phyloP scores from a whole-genome alignment of 2,113 vertebrate species.

The Setophaga petechia region DNA sequence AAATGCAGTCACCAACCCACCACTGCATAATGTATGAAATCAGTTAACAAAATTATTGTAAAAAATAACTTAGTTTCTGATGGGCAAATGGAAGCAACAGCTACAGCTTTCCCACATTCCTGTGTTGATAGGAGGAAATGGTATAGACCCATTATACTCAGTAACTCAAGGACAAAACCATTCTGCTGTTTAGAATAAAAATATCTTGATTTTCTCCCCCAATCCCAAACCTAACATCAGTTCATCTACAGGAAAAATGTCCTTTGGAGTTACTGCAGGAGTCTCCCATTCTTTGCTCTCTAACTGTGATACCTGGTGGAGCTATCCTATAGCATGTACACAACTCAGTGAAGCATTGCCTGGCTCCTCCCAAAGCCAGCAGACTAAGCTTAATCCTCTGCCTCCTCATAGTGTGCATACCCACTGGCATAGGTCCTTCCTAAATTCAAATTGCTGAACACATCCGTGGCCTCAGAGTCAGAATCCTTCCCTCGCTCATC shows the following conservation, averaged over 20 bases:
- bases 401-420: conserved; percentile 81
- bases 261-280: neutral
- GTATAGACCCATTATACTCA: neutral
- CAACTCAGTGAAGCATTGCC: neutral
- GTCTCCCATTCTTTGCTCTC: neutral
- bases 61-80: conserved; percentile 69
- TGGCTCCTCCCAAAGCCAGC: neutral
- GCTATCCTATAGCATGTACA: neutral
- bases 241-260: neutral
- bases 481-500: conserved; percentile 83
- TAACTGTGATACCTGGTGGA: neutral
- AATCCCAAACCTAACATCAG: neutral
- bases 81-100: conserved; percentile 48
- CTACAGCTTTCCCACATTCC: neutral
- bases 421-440: conserved; percentile 81
- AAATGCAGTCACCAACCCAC: neutral
- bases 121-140: neutral
- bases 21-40: conserved; percentile 43
- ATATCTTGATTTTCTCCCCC: neutral
- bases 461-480: conserved; percentile 72
- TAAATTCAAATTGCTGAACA: conserved; percentile 83
- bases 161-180: neutral
- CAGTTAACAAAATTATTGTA: conserved; percentile 42
- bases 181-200: neutral
- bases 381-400: conserved; percentile 61